Percentiles rank a stretch among this genome's conserved stretches.
Conservation (phyloP, 1,140 invertebrate species). For the Drosophila tristis region DNA sequence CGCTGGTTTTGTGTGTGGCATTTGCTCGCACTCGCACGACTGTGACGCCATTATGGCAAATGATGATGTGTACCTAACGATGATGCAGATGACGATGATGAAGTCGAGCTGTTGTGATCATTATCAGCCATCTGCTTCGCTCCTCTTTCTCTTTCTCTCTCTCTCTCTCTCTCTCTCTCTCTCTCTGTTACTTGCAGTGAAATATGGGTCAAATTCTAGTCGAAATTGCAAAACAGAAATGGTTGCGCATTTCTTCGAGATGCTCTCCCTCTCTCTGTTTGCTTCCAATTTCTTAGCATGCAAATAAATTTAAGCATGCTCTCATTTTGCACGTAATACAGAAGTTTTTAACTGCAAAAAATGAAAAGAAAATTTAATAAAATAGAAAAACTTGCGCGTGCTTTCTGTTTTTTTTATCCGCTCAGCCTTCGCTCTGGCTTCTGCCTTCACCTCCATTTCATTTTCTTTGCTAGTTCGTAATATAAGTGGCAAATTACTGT, state of each 20-base stretch:
- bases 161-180: conserved; percentile 12
- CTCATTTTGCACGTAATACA: conserved; percentile 74
- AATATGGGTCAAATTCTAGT: conserved; percentile 70
- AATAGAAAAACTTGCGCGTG: conserved; percentile 53
- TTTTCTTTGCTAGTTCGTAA: conserved; percentile 22
- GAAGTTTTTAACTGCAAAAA: conserved; percentile 62
- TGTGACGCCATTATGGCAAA: conserved; percentile 62
- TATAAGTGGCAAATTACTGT: conserved; percentile 59
- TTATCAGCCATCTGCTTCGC: conserved; percentile 30
- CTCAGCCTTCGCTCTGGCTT: conserved; percentile 31
- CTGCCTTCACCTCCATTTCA: conserved; percentile 28
- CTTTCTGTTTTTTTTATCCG: conserved; percentile 58
- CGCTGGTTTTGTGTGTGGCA: too few species aligned
- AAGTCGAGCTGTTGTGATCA: conserved; percentile 53
- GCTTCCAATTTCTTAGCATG: conserved; percentile 21
- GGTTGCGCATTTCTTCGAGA: conserved; percentile 22
- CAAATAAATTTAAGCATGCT: conserved; percentile 64
- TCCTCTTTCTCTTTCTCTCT: conserved; percentile 2
- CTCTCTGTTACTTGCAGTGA: conserved; percentile 39
- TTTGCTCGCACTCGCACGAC: conserved; percentile 10
- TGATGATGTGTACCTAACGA: conserved; percentile 71
- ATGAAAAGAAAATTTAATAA: conserved; percentile 28
- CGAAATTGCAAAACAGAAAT: conserved; percentile 54
- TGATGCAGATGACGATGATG: conserved; percentile 33
- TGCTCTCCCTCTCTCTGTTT: background rate